A percentile compares a stretch with the other conserved stretches of the same genome.
phyloP scores from a whole-genome alignment of 1,140 invertebrate genomes.

The Apis cerana region DNA sequence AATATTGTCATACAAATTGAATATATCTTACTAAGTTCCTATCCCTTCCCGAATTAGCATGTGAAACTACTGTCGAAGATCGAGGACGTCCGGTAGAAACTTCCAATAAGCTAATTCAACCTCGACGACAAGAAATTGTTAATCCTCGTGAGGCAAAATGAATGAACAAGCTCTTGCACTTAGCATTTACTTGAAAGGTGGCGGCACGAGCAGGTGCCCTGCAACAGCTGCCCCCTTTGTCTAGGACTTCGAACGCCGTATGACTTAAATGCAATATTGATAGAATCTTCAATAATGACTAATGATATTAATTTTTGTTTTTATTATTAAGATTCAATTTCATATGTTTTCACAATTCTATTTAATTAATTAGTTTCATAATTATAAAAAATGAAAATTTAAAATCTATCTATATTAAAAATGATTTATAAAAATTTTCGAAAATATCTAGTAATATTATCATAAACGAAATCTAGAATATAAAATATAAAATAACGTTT shows the following conservation, averaged over 20 bases:
- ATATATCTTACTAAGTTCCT: constrained; percentile 24
- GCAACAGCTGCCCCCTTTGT: constrained; percentile 56
- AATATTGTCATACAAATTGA: neutral
- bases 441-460: no score
- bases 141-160: constrained; percentile 17
- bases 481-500: no score
- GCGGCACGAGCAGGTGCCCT: constrained; percentile 57
- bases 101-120: constrained; percentile 30
- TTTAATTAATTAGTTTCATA: no score
- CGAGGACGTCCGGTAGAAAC: constrained; percentile 49
- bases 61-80: constrained; percentile 25
- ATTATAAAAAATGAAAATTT: no score
- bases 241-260: constrained; percentile 40
- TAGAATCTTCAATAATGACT: neutral
- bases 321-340: no score
- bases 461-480: no score
- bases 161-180: constrained; percentile 32
- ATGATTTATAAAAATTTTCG: no score
- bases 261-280: constrained; percentile 8
- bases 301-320: neutral
- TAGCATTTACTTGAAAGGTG: constrained; percentile 45
- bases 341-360: no score
- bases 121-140: neutral
- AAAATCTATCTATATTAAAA: no score
- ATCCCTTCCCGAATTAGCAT: constrained; percentile 2